Percentiles rank a stretch among this genome's conserved stretches.
Conservation (phyloP, 2,113 vertebrate genomes). For the Dasyprocta punctata region DNA sequence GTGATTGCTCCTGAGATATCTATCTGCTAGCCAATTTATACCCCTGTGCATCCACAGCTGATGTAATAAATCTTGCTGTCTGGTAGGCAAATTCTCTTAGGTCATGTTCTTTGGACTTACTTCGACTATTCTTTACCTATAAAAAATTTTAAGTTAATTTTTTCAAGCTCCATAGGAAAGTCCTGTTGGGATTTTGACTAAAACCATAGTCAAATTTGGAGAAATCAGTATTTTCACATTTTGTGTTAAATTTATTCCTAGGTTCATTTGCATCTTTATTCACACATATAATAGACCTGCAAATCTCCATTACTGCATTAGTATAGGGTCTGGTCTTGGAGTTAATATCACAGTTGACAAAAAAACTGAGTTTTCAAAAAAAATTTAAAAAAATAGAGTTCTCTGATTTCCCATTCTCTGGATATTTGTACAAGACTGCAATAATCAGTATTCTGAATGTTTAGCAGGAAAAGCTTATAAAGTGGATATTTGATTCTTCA, state of each 20-base stretch:
- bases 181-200: background rate
- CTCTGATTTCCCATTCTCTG: background rate
- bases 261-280: slow-evolving; percentile 20
- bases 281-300: background rate
- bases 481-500: background rate
- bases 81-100: background rate
- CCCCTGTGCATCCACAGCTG: background rate
- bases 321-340: background rate
- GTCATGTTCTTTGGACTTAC: background rate
- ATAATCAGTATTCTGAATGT: background rate
- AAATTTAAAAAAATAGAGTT: background rate
- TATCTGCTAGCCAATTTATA: background rate
- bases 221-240: background rate
- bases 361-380: background rate
- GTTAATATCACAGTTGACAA: background rate
- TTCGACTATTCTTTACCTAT: background rate
- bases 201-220: background rate
- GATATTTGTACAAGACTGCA: background rate
- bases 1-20: background rate
- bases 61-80: background rate
- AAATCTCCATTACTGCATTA: background rate
- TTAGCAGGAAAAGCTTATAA: background rate
- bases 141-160: background rate
- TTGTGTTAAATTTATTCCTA: background rate
- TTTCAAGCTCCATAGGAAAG: background rate